Evolutionary conservation across 92 coral and sea anemone genomes (phyloP).

Genomic region (Actinernus sp.): DNA sequence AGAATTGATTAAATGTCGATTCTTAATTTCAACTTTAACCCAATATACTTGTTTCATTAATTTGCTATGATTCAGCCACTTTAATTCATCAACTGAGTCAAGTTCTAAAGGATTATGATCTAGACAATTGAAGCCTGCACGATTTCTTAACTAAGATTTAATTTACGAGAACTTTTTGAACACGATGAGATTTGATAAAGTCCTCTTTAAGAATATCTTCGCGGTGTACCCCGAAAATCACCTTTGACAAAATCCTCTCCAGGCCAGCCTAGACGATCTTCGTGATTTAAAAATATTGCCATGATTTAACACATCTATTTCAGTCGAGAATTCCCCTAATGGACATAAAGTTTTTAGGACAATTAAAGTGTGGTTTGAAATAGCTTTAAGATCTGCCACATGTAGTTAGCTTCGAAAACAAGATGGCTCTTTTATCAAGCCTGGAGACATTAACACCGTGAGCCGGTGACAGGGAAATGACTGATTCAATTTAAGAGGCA

Average conservation of each 20-base stretch:
- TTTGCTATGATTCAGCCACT: constrained; percentile 44
- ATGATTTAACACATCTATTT: too few relatives aligned
- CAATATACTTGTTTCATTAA: constrained; percentile 37
- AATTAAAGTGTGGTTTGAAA: constrained; percentile 6
- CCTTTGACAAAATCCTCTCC: too few relatives aligned
- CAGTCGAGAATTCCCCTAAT: constrained; percentile 3
- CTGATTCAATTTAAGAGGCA: too few relatives aligned
- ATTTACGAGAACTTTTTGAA: too few relatives aligned
- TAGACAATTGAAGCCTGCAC: neutral
- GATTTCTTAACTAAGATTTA: too few relatives aligned
- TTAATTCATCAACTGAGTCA: constrained; percentile 18
- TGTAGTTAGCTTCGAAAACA: constrained; percentile 2
- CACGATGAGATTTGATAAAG: too few relatives aligned
- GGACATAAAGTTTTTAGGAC: constrained; percentile 7
- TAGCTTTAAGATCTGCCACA: neutral
- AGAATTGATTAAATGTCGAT: constrained; percentile 21
- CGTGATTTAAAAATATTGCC: too few relatives aligned
- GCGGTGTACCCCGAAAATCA: too few relatives aligned
- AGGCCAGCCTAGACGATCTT: too few relatives aligned
- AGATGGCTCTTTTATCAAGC: neutral
- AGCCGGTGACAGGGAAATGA: too few relatives aligned
- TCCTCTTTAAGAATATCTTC: too few relatives aligned
- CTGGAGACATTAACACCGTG: constrained; percentile 11
- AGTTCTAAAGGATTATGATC: neutral
- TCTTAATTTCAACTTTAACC: constrained; percentile 23